Evolutionary conservation across 2,113 vertebrate species (phyloP).

Genomic region (Passer domesticus): DNA sequence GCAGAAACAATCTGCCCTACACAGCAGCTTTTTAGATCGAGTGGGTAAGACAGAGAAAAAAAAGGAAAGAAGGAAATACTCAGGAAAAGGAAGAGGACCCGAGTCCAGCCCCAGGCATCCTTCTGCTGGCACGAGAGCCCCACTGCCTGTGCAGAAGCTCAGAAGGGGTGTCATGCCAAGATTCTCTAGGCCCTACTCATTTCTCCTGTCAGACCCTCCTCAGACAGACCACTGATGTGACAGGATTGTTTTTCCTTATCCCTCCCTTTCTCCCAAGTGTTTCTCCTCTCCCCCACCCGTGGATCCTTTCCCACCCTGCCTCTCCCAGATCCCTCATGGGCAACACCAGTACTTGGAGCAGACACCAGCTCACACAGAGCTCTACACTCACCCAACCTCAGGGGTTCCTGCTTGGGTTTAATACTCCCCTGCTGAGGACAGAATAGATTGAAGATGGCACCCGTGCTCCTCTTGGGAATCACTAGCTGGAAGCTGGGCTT

Average conservation of each 20-base stretch:
- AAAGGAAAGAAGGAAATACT: background rate
- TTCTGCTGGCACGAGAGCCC: background rate
- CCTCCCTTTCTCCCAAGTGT: background rate
- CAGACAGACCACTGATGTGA: background rate
- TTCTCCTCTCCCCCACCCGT: background rate
- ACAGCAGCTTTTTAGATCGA: background rate
- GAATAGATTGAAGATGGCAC: slow-evolving; percentile 50
- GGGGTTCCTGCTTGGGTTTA: slow-evolving; percentile 48
- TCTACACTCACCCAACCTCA: slow-evolving; percentile 66
- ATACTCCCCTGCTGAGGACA: slow-evolving; percentile 63
- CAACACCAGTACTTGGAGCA: background rate
- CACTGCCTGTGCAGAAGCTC: background rate
- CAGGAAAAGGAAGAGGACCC: background rate
- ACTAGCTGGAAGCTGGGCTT: slow-evolving; percentile 40
- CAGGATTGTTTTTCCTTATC: background rate
- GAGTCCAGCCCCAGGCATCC: background rate
- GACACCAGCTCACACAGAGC: slow-evolving; percentile 21
- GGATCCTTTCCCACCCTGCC: background rate
- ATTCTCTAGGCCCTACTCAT: background rate
- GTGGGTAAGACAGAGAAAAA: background rate
- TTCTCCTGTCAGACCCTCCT: background rate
- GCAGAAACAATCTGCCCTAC: background rate
- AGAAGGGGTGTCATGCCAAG: accelerated
- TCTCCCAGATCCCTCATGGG: background rate
- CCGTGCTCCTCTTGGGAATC: slow-evolving; percentile 42